Percentiles rank a stretch among this genome's conserved stretches.
These are phyloP conservation scores for Donacobius atricapilla DNA, from an alignment of 2,113 vertebrate genomes.

Conservation along the genomic window DNA sequence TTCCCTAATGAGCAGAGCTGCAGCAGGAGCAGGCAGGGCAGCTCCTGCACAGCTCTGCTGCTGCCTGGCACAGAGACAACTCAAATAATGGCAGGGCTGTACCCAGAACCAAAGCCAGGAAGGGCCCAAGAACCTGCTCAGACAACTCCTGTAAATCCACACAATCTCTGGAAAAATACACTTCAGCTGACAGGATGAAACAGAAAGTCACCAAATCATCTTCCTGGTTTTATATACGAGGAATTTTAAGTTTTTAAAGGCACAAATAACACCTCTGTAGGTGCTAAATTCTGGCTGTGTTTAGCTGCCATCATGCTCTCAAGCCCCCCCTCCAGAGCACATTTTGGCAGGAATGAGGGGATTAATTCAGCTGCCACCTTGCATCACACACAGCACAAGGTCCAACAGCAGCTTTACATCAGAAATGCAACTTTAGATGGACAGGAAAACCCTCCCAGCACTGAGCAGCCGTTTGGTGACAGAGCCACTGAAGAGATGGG, in stretches of 20 bases:
- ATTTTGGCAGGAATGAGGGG: background rate
- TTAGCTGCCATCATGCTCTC: background rate
- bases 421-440: background rate
- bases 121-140: background rate
- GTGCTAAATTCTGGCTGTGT: background rate
- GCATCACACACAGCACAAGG: background rate
- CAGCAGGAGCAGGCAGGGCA: background rate
- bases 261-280: background rate
- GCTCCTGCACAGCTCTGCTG: background rate
- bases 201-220: background rate
- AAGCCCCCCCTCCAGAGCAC: background rate
- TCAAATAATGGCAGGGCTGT: background rate
- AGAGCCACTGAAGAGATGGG: background rate
- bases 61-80: background rate
- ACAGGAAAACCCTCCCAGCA: background rate
- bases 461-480: background rate
- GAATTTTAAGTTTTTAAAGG: background rate
- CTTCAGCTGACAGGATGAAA: background rate
- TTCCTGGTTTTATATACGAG: background rate
- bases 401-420: background rate
- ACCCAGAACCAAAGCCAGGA: background rate
- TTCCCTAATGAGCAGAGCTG: background rate
- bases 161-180: background rate
- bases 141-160: background rate
- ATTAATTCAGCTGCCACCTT: background rate